Evolutionary conservation across 2,888 invertebrate species (phyloP).

Genomic region (Troides aeacus): DNA sequence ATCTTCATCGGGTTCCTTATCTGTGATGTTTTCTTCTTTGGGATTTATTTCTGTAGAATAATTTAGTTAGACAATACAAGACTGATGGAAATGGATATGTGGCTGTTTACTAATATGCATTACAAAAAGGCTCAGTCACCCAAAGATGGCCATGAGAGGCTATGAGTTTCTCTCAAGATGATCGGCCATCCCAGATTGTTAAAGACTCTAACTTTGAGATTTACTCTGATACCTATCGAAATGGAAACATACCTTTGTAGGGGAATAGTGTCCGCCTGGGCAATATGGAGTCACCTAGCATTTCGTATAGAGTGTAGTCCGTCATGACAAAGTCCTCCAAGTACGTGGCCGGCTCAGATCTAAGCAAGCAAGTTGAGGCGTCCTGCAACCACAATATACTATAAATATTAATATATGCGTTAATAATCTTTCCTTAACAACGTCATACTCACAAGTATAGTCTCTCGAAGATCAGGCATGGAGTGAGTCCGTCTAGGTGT

Average conservation of each 20-base stretch:
- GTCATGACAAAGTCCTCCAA: slow-evolving; percentile 69
- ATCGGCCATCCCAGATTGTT: no score
- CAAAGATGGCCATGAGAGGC: no score
- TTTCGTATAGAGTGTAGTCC: slow-evolving; percentile 71
- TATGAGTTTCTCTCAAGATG: no score
- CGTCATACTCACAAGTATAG: slow-evolving; percentile 52
- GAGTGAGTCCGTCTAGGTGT: slow-evolving; percentile 39
- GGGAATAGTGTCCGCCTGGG: slow-evolving; percentile 64
- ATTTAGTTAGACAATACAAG: no score
- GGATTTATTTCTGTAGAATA: slow-evolving; percentile 45
- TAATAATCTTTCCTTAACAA: no score
- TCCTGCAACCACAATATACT: slow-evolving; percentile 46
- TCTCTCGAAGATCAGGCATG: slow-evolving; percentile 52
- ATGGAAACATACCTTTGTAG: slow-evolving; percentile 47
- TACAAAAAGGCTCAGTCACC: no score
- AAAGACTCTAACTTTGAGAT: no score
- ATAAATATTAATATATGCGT: no score
- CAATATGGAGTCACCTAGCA: slow-evolving; percentile 69
- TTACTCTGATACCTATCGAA: neutral
- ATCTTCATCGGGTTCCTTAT: slow-evolving; percentile 56
- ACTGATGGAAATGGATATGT: no score
- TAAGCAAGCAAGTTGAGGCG: slow-evolving; percentile 60
- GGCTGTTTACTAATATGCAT: no score
- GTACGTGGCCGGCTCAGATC: slow-evolving; percentile 68
- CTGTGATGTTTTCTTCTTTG: slow-evolving; percentile 41